These are phyloP conservation scores for Labeo catla DNA, from an alignment of 2,113 vertebrate species.

Conservation along the genomic window DNA sequence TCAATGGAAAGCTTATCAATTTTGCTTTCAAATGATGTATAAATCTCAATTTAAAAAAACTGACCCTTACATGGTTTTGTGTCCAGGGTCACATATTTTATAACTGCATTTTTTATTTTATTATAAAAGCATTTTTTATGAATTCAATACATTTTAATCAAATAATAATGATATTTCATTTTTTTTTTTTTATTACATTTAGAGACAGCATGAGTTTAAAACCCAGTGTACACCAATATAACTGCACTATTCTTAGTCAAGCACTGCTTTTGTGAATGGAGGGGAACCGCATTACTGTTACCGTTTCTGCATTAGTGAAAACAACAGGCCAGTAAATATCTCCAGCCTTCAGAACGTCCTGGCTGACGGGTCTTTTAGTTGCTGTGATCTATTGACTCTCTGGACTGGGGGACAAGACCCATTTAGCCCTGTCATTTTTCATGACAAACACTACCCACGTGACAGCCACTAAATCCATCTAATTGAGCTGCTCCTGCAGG, in stretches of 20 bases:
- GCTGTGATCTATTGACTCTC: conserved; percentile 75
- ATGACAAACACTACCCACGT: conserved; percentile 76
- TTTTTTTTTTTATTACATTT: too few species aligned
- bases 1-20: too few species aligned
- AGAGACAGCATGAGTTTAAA: background rate
- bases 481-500: conserved; percentile 61
- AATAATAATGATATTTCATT: too few species aligned
- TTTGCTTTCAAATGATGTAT: too few species aligned
- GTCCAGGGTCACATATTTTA: too few species aligned
- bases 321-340: conserved; percentile 66
- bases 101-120: too few species aligned
- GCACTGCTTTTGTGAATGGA: background rate
- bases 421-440: conserved; percentile 80
- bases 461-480: conserved; percentile 77
- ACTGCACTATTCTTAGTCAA: background rate
- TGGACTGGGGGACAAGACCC: conserved; percentile 74
- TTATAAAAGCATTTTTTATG: too few species aligned
- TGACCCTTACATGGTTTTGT: too few species aligned
- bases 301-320: conserved; percentile 53
- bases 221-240: background rate
- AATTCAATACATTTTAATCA: too few species aligned
- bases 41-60: too few species aligned
- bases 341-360: conserved; percentile 60
- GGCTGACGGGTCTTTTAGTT: conserved; percentile 75
- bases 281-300: background rate